These are phyloP conservation scores for Linurgus olivaceus DNA, from an alignment of 2,797 vertebrate genomes.

Conservation along the genomic window DNA sequence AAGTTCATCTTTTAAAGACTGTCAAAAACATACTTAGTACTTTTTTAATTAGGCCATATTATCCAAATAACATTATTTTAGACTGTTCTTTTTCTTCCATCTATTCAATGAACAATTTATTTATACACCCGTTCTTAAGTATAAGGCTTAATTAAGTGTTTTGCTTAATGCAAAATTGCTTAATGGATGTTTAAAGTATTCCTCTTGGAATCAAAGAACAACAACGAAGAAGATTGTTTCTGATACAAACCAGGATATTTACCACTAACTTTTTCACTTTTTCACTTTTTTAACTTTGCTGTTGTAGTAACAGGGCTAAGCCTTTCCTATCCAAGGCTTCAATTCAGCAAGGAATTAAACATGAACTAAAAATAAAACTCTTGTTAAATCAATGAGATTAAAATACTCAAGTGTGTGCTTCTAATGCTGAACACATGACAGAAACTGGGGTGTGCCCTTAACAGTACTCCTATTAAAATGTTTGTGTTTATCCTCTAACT, in stretches of 20 bases:
- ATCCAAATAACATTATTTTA: background rate
- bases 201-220: background rate
- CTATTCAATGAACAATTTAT: background rate
- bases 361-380: background rate
- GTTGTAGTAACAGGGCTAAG: background rate
- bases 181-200: background rate
- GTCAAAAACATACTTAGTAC: background rate
- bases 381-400: background rate
- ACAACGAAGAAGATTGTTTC: background rate
- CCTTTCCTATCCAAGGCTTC: background rate
- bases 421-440: background rate
- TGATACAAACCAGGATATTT: background rate
- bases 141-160: background rate
- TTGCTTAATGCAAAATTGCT: background rate
- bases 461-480: background rate
- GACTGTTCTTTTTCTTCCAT: background rate
- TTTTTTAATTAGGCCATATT: background rate
- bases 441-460: background rate
- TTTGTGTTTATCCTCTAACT: background rate
- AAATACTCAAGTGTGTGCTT: background rate
- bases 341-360: background rate
- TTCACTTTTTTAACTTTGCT: too few species aligned
- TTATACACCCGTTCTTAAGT: rapidly evolving
- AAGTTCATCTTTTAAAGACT: background rate
- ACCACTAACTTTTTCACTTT: background rate